A percentile compares a stretch with the other conserved stretches of the same genome.
These are phyloP conservation scores for Leptinotarsa undecemlineata DNA, from an alignment of 1,140 invertebrate species.

Conservation along the genomic window DNA sequence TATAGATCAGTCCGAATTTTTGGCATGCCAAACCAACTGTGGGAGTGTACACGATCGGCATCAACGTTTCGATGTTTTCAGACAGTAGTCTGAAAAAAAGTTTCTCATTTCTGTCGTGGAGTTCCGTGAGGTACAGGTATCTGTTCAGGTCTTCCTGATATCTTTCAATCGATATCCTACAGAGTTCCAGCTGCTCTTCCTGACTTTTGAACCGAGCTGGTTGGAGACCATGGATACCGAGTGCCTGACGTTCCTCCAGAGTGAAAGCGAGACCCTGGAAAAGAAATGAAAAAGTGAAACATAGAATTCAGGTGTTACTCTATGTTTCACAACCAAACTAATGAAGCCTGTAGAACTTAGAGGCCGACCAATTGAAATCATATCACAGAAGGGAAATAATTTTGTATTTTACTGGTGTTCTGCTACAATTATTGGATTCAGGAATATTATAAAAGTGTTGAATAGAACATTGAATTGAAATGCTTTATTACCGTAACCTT, in stretches of 20 bases:
- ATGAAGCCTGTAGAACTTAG: no score
- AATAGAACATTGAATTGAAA: no score
- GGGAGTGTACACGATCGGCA: slow-evolving; percentile 91
- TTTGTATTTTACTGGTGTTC: no score
- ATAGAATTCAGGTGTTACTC: no score
- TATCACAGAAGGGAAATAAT: no score
- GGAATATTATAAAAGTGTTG: no score
- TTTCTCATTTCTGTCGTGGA: slow-evolving; percentile 83
- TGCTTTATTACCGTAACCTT: no score
- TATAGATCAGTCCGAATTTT: slow-evolving; percentile 92
- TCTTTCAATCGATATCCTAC: slow-evolving; percentile 82
- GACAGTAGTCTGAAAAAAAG: slow-evolving; percentile 91
- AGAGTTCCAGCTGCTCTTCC: slow-evolving; percentile 88
- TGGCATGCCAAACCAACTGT: slow-evolving; percentile 94
- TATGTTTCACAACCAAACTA: no score
- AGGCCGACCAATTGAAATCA: no score
- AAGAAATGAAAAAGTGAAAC: background rate
- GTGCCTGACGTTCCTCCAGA: slow-evolving; percentile 84
- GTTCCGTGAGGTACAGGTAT: slow-evolving; percentile 85
- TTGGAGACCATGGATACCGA: slow-evolving; percentile 91
- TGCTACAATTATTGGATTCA: no score
- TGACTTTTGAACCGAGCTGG: slow-evolving; percentile 91
- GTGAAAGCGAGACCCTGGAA: slow-evolving; percentile 88
- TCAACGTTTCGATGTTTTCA: slow-evolving; percentile 86
- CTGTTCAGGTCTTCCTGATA: slow-evolving; percentile 89